phyloP scores from a whole-genome alignment of 2,888 invertebrate species.

The Zygogramma bicolorata region DNA sequence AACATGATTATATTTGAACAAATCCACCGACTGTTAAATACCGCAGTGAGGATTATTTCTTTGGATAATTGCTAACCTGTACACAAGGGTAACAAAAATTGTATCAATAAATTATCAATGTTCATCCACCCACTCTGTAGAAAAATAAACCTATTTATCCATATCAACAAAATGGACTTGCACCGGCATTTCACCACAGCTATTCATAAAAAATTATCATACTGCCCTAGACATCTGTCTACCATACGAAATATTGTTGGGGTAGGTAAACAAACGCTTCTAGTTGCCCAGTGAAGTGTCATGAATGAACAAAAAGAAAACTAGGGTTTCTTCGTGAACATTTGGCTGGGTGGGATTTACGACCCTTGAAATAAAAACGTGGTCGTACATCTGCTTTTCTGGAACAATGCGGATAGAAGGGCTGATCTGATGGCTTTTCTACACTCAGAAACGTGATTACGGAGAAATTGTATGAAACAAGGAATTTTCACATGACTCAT shows the following conservation, averaged over 20 bases:
- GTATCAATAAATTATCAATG: no score
- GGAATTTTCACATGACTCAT: no score
- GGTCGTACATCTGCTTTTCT: background rate
- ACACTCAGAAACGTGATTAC: background rate
- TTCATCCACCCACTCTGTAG: background rate
- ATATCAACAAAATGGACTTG: background rate
- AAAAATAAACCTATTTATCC: background rate
- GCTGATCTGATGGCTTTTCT: background rate
- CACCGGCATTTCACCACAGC: slow-evolving; percentile 1
- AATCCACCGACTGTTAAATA: no score
- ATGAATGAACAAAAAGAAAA: background rate
- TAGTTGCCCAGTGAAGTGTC: slow-evolving; percentile 9
- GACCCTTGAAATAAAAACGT: slow-evolving; percentile 8
- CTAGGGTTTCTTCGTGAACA: background rate
- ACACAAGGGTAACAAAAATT: no score
- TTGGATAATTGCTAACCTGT: no score
- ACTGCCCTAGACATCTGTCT: slow-evolving; percentile 38
- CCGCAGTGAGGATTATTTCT: no score
- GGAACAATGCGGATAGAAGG: background rate
- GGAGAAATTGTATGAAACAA: no score
- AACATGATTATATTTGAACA: no score
- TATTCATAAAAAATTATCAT: slow-evolving; percentile 31
- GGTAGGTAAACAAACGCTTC: slow-evolving; percentile 38
- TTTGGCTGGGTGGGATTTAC: background rate
- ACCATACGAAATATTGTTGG: slow-evolving; percentile 31